A percentile compares a stretch with the other conserved stretches of the same genome.
phyloP scores from a whole-genome alignment of 2,888 invertebrate species.

The Zootermopsis nevadensis region DNA sequence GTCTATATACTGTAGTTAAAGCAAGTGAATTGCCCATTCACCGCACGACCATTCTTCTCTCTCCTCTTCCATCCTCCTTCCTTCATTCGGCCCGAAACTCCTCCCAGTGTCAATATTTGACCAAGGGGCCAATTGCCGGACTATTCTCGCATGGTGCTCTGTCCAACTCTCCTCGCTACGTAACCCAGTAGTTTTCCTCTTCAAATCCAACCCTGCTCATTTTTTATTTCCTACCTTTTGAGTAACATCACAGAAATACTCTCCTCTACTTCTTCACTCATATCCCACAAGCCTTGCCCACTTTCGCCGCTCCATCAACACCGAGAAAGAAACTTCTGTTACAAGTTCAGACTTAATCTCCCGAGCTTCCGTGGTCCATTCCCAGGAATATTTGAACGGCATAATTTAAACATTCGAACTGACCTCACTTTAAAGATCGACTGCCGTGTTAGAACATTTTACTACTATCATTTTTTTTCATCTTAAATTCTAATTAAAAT shows the following conservation, averaged over 20 bases:
- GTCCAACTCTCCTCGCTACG: background rate
- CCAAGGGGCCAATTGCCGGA: constrained; percentile 43
- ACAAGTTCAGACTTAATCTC: constrained; percentile 33
- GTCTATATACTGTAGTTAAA: background rate
- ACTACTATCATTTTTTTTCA: too few species aligned
- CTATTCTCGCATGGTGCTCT: background rate
- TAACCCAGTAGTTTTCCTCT: background rate
- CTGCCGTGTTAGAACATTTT: too few species aligned
- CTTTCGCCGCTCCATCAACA: background rate
- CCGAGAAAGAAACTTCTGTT: constrained; percentile 29
- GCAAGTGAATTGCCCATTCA: constrained; percentile 44
- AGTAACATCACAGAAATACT: background rate
- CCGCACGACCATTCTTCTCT: constrained; percentile 22
- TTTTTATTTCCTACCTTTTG: background rate
- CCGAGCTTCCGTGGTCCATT: background rate
- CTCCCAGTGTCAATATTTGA: constrained; percentile 48
- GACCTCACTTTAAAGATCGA: background rate
- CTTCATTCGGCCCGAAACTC: background rate
- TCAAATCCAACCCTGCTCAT: background rate
- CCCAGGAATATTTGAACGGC: constrained; percentile 22
- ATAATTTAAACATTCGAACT: constrained; percentile 20
- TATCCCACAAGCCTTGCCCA: background rate
- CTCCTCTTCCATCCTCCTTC: background rate
- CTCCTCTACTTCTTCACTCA: background rate
- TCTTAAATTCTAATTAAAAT: too few species aligned